Conservation (phyloP, 2,888 invertebrate species). For the Mythimna vitellina region DNA sequence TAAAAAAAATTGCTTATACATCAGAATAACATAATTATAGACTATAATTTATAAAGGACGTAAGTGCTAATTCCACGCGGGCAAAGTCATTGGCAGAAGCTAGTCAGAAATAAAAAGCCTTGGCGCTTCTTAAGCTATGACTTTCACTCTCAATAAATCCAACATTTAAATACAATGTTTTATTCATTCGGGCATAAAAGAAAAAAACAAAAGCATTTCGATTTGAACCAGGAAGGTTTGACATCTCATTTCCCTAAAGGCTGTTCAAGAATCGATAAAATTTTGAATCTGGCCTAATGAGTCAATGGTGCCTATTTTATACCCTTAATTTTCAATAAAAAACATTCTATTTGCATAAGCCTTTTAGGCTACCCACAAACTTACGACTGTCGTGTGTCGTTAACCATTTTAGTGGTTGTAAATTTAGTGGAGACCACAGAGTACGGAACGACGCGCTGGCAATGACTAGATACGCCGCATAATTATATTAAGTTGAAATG, state of each 20-base stretch:
- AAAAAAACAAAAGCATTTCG: constrained; percentile 47
- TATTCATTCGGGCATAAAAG: constrained; percentile 60
- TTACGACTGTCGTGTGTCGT: constrained; percentile 43
- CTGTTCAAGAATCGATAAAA: constrained; percentile 67
- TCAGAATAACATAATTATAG: no score
- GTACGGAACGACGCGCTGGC: rapidly evolving
- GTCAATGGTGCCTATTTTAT: constrained; percentile 64
- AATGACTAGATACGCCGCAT: neutral
- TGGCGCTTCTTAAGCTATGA: neutral
- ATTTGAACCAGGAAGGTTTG: constrained; percentile 51
- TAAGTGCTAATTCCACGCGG: no score
- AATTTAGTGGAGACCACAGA: constrained; percentile 20
- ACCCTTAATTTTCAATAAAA: constrained; percentile 73
- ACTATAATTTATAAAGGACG: neutral
- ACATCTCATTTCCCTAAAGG: constrained; percentile 71
- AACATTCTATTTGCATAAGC: constrained; percentile 71
- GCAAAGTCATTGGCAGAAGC: no score
- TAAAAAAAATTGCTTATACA: no score
- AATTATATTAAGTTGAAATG: neutral
- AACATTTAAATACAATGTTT: constrained; percentile 64
- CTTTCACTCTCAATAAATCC: constrained; percentile 12
- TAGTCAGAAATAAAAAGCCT: constrained; percentile 8
- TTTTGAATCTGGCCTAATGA: constrained; percentile 71
- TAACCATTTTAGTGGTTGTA: constrained; percentile 49
- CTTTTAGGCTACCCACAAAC: constrained; percentile 61